Conservation (phyloP, 2,888 invertebrate species). For the Phrixothrix hirtus region DNA sequence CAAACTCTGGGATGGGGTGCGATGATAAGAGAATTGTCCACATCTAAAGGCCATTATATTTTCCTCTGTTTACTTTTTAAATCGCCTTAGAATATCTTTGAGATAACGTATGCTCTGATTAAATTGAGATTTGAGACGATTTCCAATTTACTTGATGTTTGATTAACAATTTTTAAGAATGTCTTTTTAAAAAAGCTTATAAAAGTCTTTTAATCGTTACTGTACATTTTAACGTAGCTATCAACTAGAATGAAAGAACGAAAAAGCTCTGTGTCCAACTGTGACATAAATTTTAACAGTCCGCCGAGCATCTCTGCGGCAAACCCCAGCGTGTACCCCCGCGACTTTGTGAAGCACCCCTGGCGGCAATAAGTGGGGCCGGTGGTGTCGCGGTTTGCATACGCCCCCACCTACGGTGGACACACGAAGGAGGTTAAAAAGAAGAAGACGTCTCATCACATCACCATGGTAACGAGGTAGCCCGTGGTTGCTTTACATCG, state of each 20-base stretch:
- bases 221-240: constrained; percentile 3
- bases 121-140: no score
- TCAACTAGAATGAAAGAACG: constrained; percentile 13
- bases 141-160: no score
- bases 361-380: constrained; percentile 40
- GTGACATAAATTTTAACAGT: constrained; percentile 29
- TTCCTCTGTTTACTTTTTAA: constrained; percentile 43
- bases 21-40: constrained; percentile 44
- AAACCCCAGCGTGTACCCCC: constrained; percentile 27
- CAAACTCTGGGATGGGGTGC: constrained; percentile 40
- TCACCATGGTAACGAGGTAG: constrained; percentile 59
- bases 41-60: constrained; percentile 44
- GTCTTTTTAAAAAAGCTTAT: no score
- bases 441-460: constrained; percentile 59
- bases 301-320: constrained; percentile 30
- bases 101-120: constrained; percentile 23
- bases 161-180: no score
- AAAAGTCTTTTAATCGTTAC: constrained; percentile 11
- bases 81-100: constrained; percentile 29
- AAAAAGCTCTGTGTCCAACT: constrained; percentile 19
- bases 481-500: constrained; percentile 59
- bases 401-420: constrained; percentile 50
- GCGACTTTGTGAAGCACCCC: constrained; percentile 34
- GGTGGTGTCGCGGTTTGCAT: constrained; percentile 48
- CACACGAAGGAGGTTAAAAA: constrained; percentile 57